Evolutionary conservation across 2,797 vertebrate genomes (phyloP), one percentile per base, ranked within the genome.

Genomic region (Hafferia zeledoni): DNA sequence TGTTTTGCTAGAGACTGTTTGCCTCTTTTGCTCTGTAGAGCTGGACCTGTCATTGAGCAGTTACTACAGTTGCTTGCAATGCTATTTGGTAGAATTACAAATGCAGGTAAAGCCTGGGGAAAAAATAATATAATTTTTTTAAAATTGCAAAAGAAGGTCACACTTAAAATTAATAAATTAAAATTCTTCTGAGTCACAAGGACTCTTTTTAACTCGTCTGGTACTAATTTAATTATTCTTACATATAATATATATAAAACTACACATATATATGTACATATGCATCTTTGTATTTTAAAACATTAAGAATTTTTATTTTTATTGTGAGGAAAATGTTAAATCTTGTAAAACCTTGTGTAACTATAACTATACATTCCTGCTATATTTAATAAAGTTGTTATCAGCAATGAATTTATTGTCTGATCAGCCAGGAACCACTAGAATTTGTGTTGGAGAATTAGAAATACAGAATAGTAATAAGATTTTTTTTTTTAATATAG

Each of bases 1-100:
- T 53, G 67, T 55, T 94, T 71, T 65, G 16, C 72, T 87, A 5
- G 41, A 86, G 5, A 28, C 46, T 59, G 14, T 90, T 93, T 15
- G 15, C 14, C 35, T 94, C 31, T 71, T 77, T 31, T 28, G 67
- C 57, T 63, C 78, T 49, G 63, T 71, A 90, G 77, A 83, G 43
- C 8, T 44, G 49, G 13, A 20, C 59, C 13, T 0, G 0, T 71
- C 0, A 2, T 47, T 93, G 79, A 78, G 49, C 22, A 37, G 60
- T 63, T 28, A 22, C 16, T 59, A n/a, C 11, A 12, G 2, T 46
- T 63, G 55, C 28, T 77, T 80, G 47, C 65, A 50, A 14, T 74
- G 52, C 53, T 41, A 65, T 72, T 89, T 87, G 39, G n/a, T 41
- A 61, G 31, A 74, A 56, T 28, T 22, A 24, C 17, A 85, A 85